phyloP scores from a whole-genome alignment of 2,888 invertebrate genomes.

The Callinectes sapidus region DNA sequence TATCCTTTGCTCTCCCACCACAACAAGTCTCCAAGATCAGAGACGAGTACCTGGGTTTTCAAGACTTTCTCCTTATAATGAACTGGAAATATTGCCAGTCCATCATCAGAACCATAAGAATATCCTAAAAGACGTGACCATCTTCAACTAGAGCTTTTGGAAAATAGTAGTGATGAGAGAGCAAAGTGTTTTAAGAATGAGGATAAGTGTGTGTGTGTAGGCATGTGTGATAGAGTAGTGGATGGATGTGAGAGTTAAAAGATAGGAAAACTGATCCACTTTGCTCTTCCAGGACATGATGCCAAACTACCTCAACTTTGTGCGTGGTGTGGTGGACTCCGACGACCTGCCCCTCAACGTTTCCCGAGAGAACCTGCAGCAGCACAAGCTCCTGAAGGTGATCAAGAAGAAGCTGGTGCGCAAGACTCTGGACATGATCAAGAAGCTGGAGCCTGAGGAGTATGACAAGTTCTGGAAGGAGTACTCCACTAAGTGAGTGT shows the following conservation, averaged over 20 bases:
- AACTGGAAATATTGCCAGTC: too few relatives aligned
- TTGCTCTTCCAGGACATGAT: constrained; percentile 85
- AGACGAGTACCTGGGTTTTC: too few relatives aligned
- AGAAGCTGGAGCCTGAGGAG: constrained; percentile 92
- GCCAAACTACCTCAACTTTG: constrained; percentile 96
- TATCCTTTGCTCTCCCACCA: too few relatives aligned
- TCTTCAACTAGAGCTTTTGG: too few relatives aligned
- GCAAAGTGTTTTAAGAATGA: too few relatives aligned
- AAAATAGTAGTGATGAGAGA: too few relatives aligned
- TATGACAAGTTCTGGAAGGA: constrained; percentile 99
- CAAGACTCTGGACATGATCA: constrained; percentile 98
- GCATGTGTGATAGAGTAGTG: not conserved
- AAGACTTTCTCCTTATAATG: too few relatives aligned
- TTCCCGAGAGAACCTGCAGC: constrained; percentile 97
- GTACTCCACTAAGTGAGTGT: constrained; percentile 89
- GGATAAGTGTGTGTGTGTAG: not conserved
- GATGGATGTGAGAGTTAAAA: not conserved
- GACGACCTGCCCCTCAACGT: constrained; percentile 99
- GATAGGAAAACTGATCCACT: not conserved
- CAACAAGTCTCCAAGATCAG: too few relatives aligned
- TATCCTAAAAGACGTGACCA: too few relatives aligned
- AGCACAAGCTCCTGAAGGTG: constrained; percentile 95
- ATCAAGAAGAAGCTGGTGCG: constrained; percentile 99
- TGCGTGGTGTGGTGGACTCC: constrained; percentile 97
- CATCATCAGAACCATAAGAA: too few relatives aligned